Base-by-base conservation (phyloP, 2,888 invertebrate species). In the Cheilosia impressa region DNA sequence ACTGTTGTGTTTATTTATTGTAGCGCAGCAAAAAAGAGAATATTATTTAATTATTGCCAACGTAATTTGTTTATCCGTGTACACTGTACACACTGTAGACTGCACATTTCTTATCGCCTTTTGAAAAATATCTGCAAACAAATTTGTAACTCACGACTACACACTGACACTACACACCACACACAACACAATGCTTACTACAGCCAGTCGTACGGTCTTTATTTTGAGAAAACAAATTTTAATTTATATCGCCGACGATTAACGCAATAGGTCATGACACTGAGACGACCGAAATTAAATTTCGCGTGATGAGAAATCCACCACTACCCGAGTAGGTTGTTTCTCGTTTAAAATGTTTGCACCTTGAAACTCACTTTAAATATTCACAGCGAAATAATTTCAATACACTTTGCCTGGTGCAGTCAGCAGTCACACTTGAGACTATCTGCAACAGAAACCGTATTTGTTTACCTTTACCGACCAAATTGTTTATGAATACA, bases 41-140 rank as follows among this genome's bases (percentile, higher is more conserved):
- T 45, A 13, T 65, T 77, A 45, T 77, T 73, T 78, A 43, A 60
- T 50, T 57, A 60, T 62, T 7, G 22, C 55, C 10, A 69, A 63
- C 38, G 43, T 47, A 60, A 41, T 66, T 72, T 82, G 55, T 73
- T 78, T 78, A 83, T 83, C 72, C 76, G 55, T 45, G 5, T 15
- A 17, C 43, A 27, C 27, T 7, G 27, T 31, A 60, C 24, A 27
- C 43, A 27, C 27, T 7, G 27, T 31, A 60, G n/a, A 27, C 43
- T n/a, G 27, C 27, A 41, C 6, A 41, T 55, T 55, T 73, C 57
- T 78, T 78, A 63, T 78, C 68, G 19, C 31, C 55, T 41, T 52
- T 9, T 50, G 10, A 52, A 17, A 17, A 10, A 17, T 15, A 9
- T 58, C 24, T 27, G 7, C 24, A 52, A 41, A 66, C 24, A 38